These are phyloP conservation scores for Heliconius charithonia DNA, from an alignment of 2,888 invertebrate species.

Conservation along the genomic window DNA sequence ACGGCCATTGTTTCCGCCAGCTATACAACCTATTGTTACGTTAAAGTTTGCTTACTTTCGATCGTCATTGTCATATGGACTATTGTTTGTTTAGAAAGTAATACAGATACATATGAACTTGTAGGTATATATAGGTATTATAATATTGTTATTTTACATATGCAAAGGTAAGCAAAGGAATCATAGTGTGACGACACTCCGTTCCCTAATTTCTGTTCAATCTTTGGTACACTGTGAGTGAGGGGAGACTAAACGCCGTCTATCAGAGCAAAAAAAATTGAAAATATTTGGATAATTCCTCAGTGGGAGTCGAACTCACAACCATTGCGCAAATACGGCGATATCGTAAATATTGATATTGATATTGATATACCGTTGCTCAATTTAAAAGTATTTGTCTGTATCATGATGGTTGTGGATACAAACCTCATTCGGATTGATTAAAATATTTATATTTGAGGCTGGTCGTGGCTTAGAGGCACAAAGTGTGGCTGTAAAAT, in stretches of 20 bases:
- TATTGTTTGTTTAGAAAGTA: constrained; percentile 29
- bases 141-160: not conserved
- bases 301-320: not conserved
- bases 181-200: not conserved
- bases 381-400: no score
- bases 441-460: no score
- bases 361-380: no score
- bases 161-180: not conserved
- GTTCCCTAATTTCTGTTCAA: not conserved
- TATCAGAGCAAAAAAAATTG: not conserved
- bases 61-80: constrained; percentile 31
- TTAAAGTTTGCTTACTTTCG: constrained; percentile 42
- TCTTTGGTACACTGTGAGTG: not conserved
- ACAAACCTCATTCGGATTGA: no score
- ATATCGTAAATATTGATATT: no score
- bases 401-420: no score
- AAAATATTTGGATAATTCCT: not conserved
- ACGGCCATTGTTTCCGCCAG: constrained; percentile 27
- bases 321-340: no score
- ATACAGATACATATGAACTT: not conserved
- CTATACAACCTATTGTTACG: constrained; percentile 46
- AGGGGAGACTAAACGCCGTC: not conserved
- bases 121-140: not conserved
- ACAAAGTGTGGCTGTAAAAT: no score
- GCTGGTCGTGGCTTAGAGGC: no score